Evolutionary conservation across 2,113 vertebrate genomes (phyloP).

Genomic region (Ivindomyrus marchei): DNA sequence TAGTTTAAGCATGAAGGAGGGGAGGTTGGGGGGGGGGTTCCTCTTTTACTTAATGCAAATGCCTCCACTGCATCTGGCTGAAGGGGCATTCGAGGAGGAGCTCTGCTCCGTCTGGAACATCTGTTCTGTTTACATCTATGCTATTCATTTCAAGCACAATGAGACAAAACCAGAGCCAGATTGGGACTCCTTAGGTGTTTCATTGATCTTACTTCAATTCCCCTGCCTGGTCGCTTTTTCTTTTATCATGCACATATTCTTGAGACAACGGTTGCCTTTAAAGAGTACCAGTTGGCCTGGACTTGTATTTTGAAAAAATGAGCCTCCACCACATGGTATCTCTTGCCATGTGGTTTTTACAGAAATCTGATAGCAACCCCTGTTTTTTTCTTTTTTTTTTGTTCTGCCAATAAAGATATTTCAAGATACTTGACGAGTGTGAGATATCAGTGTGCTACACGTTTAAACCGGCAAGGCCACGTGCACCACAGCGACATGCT

Average conservation of each 20-base stretch:
- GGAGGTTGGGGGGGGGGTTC: not conserved
- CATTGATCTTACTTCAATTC: slow-evolving; percentile 7
- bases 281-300: not conserved
- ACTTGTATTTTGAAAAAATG: not conserved
- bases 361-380: not conserved
- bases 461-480: not conserved
- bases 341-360: not conserved
- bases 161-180: slow-evolving; percentile 9
- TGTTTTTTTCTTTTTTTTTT: not conserved
- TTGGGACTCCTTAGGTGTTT: not conserved
- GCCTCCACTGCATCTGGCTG: slow-evolving; percentile 9
- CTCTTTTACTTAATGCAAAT: not conserved
- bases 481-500: too few relatives aligned
- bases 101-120: not conserved
- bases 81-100: not conserved
- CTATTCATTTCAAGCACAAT: slow-evolving; percentile 21
- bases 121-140: slow-evolving; percentile 7
- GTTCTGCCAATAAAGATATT: not conserved
- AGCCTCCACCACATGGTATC: not conserved
- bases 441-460: not conserved
- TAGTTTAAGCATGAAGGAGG: not conserved
- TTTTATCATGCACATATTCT: not conserved
- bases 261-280: not conserved
- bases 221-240: not conserved
- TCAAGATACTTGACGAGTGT: not conserved